These are phyloP conservation scores for Drosophila monieri DNA, from an alignment of 2,888 invertebrate genomes.

Conservation along the genomic window DNA sequence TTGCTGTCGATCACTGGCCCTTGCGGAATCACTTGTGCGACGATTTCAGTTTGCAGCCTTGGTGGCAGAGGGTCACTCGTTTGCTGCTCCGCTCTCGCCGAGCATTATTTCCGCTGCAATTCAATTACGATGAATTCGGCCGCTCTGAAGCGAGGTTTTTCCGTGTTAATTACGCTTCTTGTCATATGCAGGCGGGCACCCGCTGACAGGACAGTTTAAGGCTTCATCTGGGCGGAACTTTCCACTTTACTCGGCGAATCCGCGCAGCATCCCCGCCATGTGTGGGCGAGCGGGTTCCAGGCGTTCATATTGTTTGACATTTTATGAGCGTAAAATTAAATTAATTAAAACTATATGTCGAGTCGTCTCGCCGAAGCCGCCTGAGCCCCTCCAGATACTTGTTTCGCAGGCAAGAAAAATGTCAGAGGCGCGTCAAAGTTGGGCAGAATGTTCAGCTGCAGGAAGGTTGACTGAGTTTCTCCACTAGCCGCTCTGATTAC, in stretches of 20 bases:
- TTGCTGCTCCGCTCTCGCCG: neutral
- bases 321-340: constrained; percentile 73
- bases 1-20: constrained; percentile 31
- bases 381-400: neutral
- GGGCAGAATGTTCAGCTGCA: constrained; percentile 34
- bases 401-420: constrained; percentile 28
- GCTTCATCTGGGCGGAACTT: constrained; percentile 34
- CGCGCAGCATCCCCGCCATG: neutral
- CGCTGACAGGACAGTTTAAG: constrained; percentile 40
- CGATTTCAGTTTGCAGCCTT: constrained; percentile 13
- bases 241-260: constrained; percentile 10
- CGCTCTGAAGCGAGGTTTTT: neutral
- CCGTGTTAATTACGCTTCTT: constrained; percentile 39
- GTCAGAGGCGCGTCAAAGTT: constrained; percentile 33
- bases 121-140: constrained; percentile 48
- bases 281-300: constrained; percentile 16
- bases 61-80: neutral
- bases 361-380: constrained; percentile 22
- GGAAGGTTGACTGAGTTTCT: constrained; percentile 21
- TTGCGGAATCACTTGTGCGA: constrained; percentile 6
- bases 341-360: constrained; percentile 70
- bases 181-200: constrained; percentile 32
- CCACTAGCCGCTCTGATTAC: constrained; percentile 18
- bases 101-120: constrained; percentile 37
- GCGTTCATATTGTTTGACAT: constrained; percentile 63